Evolutionary conservation across 2,797 vertebrate genomes (phyloP).

Genomic region (Melanotaenia boesemani): DNA sequence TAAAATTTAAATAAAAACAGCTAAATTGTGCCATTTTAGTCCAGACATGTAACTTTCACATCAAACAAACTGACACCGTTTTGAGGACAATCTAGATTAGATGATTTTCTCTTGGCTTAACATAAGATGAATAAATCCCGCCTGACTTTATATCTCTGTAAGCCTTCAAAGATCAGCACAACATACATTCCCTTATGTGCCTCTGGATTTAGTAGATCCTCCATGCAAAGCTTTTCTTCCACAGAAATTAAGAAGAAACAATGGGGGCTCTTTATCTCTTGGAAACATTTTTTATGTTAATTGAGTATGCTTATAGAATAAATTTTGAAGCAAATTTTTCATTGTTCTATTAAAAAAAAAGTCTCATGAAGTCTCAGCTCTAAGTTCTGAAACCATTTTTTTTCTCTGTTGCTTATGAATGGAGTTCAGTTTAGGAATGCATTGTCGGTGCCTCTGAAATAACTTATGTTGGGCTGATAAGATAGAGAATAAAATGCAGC

Average conservation of each 20-base stretch:
- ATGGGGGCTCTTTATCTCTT: slow-evolving; percentile 68
- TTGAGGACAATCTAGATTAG: slow-evolving; percentile 61
- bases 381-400: slow-evolving; percentile 5
- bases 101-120: slow-evolving; percentile 68
- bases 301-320: slow-evolving; percentile 45
- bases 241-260: slow-evolving; percentile 72
- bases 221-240: slow-evolving; percentile 59
- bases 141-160: slow-evolving; percentile 60
- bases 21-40: slow-evolving; percentile 3
- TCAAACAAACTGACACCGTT: slow-evolving; percentile 37
- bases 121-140: slow-evolving; percentile 72
- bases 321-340: slow-evolving; percentile 35
- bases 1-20: slow-evolving; percentile 9
- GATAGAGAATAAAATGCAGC: slow-evolving; percentile 41
- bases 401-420: slow-evolving; percentile 23
- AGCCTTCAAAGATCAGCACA: slow-evolving; percentile 71
- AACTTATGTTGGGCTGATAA: slow-evolving; percentile 42
- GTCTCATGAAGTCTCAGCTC: slow-evolving; percentile 37
- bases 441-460: slow-evolving; percentile 46
- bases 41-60: slow-evolving; percentile 10
- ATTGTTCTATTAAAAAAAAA: slow-evolving; percentile 40
- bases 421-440: slow-evolving; percentile 39
- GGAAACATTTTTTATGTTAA: slow-evolving; percentile 73
- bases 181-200: slow-evolving; percentile 71
- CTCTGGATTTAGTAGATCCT: slow-evolving; percentile 70